Conservation (phyloP, 2,113 vertebrate species). For the Dromiciops gliroides region DNA sequence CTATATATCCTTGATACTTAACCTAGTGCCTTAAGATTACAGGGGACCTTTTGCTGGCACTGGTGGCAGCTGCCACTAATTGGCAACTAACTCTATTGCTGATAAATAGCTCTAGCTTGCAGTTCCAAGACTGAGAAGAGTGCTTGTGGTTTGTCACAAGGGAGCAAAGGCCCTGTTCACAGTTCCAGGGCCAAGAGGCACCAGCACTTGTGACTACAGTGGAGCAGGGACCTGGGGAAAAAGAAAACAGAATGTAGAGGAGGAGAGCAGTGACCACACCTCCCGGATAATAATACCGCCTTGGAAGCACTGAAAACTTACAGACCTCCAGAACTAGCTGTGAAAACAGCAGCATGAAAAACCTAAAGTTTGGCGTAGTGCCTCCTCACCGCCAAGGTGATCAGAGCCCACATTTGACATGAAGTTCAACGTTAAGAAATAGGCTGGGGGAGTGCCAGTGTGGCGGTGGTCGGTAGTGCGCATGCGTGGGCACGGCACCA, state of each 20-base stretch:
- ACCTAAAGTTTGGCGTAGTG: no score
- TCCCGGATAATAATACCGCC: not conserved
- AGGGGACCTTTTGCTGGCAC: not conserved
- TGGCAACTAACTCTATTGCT: not conserved
- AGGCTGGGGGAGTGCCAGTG: not conserved
- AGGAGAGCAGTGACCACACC: no score
- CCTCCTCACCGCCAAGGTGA: no score
- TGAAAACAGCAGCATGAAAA: not conserved
- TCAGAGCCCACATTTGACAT: no score
- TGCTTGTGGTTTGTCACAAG: not conserved
- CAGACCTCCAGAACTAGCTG: not conserved
- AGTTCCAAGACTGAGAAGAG: not conserved
- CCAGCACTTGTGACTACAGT: not conserved
- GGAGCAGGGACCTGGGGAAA: not conserved
- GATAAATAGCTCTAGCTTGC: not conserved
- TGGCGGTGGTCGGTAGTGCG: not conserved
- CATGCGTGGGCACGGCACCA: conserved; percentile 4
- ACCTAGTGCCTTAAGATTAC: not conserved
- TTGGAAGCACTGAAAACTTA: not conserved
- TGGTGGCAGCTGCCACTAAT: not conserved
- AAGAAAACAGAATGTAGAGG: not conserved
- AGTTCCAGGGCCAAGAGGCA: no score
- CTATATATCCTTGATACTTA: not conserved
- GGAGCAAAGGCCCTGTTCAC: not conserved
- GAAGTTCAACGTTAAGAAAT: no score